phyloP scores from a whole-genome alignment of 2,797 vertebrate species.

The Myotis findleyi region DNA sequence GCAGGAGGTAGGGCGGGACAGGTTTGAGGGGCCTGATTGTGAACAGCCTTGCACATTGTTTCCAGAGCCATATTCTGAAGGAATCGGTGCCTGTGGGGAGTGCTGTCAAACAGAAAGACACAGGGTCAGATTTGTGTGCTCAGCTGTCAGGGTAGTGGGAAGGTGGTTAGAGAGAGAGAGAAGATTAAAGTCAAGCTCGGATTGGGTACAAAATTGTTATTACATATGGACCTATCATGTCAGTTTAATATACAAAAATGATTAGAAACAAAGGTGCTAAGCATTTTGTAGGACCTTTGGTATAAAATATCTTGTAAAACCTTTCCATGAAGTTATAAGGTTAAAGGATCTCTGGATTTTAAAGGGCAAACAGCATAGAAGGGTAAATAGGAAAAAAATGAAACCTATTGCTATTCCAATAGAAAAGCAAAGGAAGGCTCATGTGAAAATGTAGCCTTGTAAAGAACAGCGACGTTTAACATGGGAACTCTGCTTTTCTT shows the following conservation, averaged over 20 bases:
- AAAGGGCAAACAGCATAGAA: neutral
- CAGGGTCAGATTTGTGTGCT: neutral
- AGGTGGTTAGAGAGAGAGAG: neutral
- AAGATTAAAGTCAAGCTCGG: neutral
- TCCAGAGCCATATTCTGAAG: neutral
- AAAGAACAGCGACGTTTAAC: neutral
- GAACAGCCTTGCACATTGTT: neutral
- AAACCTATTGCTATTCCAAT: neutral
- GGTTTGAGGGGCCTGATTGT: neutral
- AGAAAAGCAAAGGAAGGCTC: slow-evolving; percentile 21
- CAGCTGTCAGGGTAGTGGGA: no score
- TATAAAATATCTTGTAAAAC: slow-evolving; percentile 45
- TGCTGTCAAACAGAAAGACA: neutral
- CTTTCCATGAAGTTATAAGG: neutral
- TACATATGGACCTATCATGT: neutral
- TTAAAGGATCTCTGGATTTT: slow-evolving; percentile 31
- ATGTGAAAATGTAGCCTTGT: neutral
- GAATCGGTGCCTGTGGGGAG: neutral
- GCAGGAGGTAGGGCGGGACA: neutral
- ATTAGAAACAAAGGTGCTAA: neutral
- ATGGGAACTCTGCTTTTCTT: neutral
- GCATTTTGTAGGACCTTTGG: slow-evolving; percentile 1
- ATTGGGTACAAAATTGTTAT: neutral
- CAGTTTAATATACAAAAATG: slow-evolving; percentile 1
- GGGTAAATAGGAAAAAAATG: neutral